These are phyloP conservation scores for Tipula unca DNA, from an alignment of 2,888 invertebrate species.

Conservation along the genomic window DNA sequence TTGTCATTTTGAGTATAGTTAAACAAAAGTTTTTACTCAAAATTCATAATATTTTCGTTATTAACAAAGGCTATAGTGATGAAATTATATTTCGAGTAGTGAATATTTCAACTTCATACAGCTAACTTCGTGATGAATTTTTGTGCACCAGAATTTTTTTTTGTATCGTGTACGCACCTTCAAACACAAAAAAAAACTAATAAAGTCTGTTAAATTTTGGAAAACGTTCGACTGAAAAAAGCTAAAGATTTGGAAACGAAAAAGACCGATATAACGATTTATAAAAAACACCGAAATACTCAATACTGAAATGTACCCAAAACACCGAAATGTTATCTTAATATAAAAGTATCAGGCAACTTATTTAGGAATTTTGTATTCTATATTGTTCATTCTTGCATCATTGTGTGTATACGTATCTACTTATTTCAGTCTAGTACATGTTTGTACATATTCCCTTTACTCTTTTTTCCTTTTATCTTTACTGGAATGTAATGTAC, in stretches of 20 bases:
- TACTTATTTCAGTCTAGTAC: conserved; percentile 3
- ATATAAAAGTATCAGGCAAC: background rate
- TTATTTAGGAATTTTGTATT: background rate
- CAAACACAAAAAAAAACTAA: conserved; percentile 4
- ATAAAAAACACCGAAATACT: background rate
- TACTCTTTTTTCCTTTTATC: background rate
- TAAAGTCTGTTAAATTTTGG: conserved; percentile 2
- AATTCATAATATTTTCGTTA: too few relatives aligned
- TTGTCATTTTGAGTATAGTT: too few relatives aligned
- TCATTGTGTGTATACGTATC: conserved; percentile 1
- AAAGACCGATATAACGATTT: background rate
- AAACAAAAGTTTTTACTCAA: too few relatives aligned
- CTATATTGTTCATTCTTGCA: background rate
- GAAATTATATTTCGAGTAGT: too few relatives aligned
- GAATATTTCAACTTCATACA: too few relatives aligned
- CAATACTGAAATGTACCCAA: background rate
- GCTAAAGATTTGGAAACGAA: conserved; percentile 16
- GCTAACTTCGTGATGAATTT: too few relatives aligned
- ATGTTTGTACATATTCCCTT: conserved; percentile 14
- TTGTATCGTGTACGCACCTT: too few relatives aligned
- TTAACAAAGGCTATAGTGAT: too few relatives aligned
- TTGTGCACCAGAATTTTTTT: too few relatives aligned
- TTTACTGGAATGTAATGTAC: conserved; percentile 8
- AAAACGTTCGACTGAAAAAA: background rate
- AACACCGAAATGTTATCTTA: background rate